These are phyloP conservation scores for Drosophila nigricruria DNA, from an alignment of 2,888 invertebrate species.

Conservation along the genomic window DNA sequence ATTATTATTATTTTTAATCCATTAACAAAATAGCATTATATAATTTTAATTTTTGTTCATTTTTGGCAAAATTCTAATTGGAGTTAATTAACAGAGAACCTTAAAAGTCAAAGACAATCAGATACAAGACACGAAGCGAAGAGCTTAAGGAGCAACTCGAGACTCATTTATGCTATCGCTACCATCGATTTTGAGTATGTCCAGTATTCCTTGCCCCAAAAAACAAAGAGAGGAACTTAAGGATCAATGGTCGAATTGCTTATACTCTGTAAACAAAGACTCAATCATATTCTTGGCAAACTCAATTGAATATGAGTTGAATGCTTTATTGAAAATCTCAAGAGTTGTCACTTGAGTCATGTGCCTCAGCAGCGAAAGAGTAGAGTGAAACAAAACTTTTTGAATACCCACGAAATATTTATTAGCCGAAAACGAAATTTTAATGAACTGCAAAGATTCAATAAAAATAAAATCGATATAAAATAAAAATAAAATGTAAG, in stretches of 20 bases:
- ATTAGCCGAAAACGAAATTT: conserved; percentile 84
- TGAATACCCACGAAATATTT: conserved; percentile 73
- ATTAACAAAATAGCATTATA: too few relatives aligned
- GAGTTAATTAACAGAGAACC: conserved; percentile 67
- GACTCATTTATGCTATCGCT: conserved; percentile 69
- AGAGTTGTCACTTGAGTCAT: not conserved
- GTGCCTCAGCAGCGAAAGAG: not conserved
- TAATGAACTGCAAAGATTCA: conserved; percentile 81
- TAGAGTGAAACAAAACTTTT: conserved; percentile 31
- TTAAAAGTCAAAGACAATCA: conserved; percentile 59
- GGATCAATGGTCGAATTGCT: conserved; percentile 20
- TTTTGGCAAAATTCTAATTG: conserved; percentile 66
- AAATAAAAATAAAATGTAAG: conserved; percentile 55
- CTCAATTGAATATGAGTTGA: not conserved
- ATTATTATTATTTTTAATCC: too few relatives aligned
- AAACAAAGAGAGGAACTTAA: conserved; percentile 19
- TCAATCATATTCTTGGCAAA: not conserved
- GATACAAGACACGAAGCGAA: conserved; percentile 72
- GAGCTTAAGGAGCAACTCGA: conserved; percentile 48
- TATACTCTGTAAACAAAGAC: conserved; percentile 22
- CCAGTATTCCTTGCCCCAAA: conserved; percentile 54
- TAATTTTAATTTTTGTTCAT: not conserved
- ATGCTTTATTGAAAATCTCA: too few relatives aligned
- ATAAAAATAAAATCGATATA: conserved; percentile 70
- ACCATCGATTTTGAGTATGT: conserved; percentile 78